These are phyloP conservation scores for Charina bottae DNA, from an alignment of 2,113 vertebrate species.

Conservation along the genomic window DNA sequence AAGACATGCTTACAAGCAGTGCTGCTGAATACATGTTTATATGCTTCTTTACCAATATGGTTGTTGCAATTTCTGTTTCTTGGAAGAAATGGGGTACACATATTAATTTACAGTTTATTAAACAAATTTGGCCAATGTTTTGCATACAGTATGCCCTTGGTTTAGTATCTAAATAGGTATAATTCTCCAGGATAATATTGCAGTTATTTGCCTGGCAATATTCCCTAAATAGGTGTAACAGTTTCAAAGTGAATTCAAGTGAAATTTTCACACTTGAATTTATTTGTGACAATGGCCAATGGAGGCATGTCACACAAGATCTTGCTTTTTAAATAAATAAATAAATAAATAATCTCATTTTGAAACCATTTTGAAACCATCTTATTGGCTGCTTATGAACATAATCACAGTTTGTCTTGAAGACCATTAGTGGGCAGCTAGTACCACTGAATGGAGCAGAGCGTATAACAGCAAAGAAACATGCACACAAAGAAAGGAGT, in stretches of 20 bases:
- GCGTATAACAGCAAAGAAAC: too few relatives aligned
- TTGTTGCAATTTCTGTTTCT: slow-evolving; percentile 10
- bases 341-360: too few relatives aligned
- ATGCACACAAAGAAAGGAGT: too few relatives aligned
- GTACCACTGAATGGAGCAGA: too few relatives aligned
- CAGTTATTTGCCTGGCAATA: neutral
- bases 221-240: neutral
- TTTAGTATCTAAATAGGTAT: slow-evolving; percentile 1
- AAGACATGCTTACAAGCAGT: neutral
- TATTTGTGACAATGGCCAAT: neutral
- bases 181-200: neutral
- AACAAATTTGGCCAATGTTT: neutral
- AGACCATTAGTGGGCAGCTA: too few relatives aligned
- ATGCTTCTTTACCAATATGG: neutral
- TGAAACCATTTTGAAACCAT: neutral
- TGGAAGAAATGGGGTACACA: neutral
- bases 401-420: neutral
- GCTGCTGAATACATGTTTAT: slow-evolving; percentile 8
- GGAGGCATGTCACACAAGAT: neutral
- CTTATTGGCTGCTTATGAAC: neutral
- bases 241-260: neutral
- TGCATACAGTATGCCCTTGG: neutral
- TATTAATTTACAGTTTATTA: slow-evolving; percentile 34
- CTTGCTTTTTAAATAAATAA: too few relatives aligned
- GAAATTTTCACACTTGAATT: slow-evolving; percentile 2